phyloP scores from a whole-genome alignment of 2,888 invertebrate genomes.

The Sthenelais limicola region DNA sequence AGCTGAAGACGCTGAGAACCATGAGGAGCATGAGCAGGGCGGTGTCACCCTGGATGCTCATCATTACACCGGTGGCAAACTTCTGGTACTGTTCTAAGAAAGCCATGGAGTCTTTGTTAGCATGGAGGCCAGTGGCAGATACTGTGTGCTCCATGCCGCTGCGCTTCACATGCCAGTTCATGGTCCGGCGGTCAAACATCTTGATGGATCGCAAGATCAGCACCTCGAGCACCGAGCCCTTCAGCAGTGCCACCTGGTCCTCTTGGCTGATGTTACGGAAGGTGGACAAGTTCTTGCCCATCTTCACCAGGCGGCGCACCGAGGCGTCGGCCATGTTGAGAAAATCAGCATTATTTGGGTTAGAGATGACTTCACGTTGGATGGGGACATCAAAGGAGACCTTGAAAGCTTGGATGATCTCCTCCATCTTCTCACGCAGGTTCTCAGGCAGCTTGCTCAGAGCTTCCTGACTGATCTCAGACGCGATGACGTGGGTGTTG shows the following conservation, averaged over 20 bases:
- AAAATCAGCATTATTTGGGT: conserved; percentile 62
- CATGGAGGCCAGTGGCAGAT: conserved; percentile 58
- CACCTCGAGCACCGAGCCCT: conserved; percentile 67
- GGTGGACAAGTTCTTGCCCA: conserved; percentile 81
- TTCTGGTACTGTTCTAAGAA: conserved; percentile 67
- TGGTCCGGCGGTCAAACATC: conserved; percentile 62
- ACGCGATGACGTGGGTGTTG: conserved; percentile 44
- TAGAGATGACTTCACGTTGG: conserved; percentile 52
- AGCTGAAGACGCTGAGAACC: conserved; percentile 63
- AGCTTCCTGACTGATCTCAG: conserved; percentile 29
- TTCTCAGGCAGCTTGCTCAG: conserved; percentile 36
- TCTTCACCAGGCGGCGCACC: conserved; percentile 78
- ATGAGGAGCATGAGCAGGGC: conserved; percentile 65
- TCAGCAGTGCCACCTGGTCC: conserved; percentile 85
- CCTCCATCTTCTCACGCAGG: conserved; percentile 28
- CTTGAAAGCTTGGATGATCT: conserved; percentile 48
- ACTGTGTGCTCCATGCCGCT: conserved; percentile 50
- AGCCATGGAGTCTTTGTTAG: conserved; percentile 57
- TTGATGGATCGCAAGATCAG: conserved; percentile 67
- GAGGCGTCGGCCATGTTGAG: conserved; percentile 68
- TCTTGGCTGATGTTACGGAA: conserved; percentile 95
- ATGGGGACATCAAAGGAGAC: conserved; percentile 51
- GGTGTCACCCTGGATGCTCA: conserved; percentile 61
- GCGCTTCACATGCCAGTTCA: conserved; percentile 58
- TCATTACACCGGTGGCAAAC: conserved; percentile 64